A percentile compares a stretch with the other conserved stretches of the same genome.
These are phyloP conservation scores for Pimpla rufipes DNA, from an alignment of 2,888 invertebrate genomes.

Conservation along the genomic window DNA sequence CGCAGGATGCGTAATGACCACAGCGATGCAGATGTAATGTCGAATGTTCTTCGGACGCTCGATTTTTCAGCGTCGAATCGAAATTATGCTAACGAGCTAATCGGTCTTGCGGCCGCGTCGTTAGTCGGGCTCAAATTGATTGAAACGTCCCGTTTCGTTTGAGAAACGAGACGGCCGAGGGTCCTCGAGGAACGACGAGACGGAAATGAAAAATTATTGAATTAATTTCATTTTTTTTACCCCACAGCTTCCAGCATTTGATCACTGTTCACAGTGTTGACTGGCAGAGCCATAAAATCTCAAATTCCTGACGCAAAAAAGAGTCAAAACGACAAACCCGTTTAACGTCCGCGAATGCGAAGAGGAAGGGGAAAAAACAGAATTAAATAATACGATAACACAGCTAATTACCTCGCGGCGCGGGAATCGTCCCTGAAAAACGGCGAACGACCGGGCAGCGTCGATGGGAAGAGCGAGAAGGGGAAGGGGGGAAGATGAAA, in stretches of 20 bases:
- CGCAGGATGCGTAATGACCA: too few species aligned
- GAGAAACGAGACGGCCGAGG: neutral
- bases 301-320: conserved; percentile 7
- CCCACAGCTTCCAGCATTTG: neutral
- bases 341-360: neutral
- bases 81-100: conserved; percentile 18
- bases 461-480: conserved; percentile 26
- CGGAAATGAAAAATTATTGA: conserved; percentile 4
- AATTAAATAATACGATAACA: conserved; percentile 12
- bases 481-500: conserved; percentile 42
- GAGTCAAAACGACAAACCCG: conserved; percentile 8
- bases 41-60: neutral
- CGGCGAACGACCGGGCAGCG: neutral
- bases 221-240: neutral
- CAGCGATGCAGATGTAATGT: neutral
- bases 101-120: neutral
- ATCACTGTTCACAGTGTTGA: conserved; percentile 69
- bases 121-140: neutral
- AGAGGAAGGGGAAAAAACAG: neutral
- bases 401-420: conserved; percentile 11
- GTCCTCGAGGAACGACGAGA: neutral
- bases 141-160: neutral
- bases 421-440: conserved; percentile 12
- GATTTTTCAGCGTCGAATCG: conserved; percentile 6
- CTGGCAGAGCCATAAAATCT: conserved; percentile 74